Evolutionary conservation across 1,140 invertebrate genomes (phyloP), one percentile per base, ranked within the genome.

Genomic region (Oreohelix idahoensis): DNA sequence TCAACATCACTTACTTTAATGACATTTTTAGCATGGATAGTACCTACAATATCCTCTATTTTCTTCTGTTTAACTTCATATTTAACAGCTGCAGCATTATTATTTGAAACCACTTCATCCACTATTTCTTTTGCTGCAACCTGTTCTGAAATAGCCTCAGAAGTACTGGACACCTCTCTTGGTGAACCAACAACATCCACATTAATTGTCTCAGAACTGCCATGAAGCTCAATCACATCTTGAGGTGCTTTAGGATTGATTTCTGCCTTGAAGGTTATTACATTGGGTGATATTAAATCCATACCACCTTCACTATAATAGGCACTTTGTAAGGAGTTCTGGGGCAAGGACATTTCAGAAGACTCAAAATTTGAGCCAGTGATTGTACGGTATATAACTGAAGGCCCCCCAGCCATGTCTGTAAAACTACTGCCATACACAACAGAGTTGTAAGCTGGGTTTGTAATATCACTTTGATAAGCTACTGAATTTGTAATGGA

Each of bases 391-490:
- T 75, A 75, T 23, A 75, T 58, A 13, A 39, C 70, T 36, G 80
- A 82, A 23, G 80, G 36, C 26, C 38, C 66, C 11, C 20, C 45
- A 42, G n/a, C 26, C 11, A 4, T 36, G 23, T 49, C 71, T 26
- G 58, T 49, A 17, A 75, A 32, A 35, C 32, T 71, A 35, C 29
- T 71, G 26, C 79, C 39, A 75, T 82, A 82, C 38, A 82, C 80
- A 1, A 82, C 80, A 63, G 80, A 82, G 35, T 82, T 82, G 49
- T 74, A 82, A 1, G 80, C 80, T 58, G 45, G 45, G 71, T 82
- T 75, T 74, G 80, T 82, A 17, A 63, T 32, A 36, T 75, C 80
- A 49, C 70, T 45, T n/a, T 75, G 70, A 63, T 82, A 82, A 20
- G 38, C 29, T 26, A 75, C 70, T 4, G 80, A 82, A 39, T 42